Conservation (phyloP, 2,113 vertebrate species). For the Neotoma lepida region DNA sequence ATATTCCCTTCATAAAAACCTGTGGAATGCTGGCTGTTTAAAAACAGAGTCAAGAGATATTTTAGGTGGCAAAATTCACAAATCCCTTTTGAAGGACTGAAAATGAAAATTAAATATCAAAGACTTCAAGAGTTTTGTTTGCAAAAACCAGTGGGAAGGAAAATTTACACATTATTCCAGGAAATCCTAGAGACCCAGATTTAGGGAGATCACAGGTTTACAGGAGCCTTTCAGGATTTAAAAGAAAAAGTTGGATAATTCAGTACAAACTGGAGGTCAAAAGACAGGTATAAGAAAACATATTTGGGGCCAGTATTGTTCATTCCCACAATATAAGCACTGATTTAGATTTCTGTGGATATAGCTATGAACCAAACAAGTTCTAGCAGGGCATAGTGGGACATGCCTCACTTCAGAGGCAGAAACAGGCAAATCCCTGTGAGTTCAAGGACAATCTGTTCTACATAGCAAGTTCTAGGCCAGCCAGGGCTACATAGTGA, state of each 20-base stretch:
- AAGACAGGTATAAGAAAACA: neutral
- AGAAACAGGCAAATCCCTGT: neutral
- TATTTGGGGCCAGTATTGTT: neutral
- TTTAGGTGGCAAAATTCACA: constrained; percentile 40
- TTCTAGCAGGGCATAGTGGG: no score
- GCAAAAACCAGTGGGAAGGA: neutral
- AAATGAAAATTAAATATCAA: neutral
- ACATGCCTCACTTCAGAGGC: neutral
- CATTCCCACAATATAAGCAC: neutral
- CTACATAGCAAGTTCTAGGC: neutral
- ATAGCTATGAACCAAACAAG: neutral
- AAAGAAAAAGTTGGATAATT: neutral
- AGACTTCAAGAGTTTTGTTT: neutral
- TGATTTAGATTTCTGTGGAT: neutral
- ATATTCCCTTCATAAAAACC: neutral
- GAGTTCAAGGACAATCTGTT: neutral
- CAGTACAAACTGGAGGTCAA: neutral
- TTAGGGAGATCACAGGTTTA: neutral
- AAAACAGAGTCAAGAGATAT: neutral
- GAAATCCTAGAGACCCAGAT: no score
- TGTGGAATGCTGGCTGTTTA: neutral
- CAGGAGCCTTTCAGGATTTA: neutral
- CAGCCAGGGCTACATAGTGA: neutral
- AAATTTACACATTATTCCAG: neutral
- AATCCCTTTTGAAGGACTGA: neutral